Evolutionary conservation across 2,113 vertebrate species (phyloP), one percentile per base, ranked within the genome.

Genomic region (Ardeotis arabs): DNA sequence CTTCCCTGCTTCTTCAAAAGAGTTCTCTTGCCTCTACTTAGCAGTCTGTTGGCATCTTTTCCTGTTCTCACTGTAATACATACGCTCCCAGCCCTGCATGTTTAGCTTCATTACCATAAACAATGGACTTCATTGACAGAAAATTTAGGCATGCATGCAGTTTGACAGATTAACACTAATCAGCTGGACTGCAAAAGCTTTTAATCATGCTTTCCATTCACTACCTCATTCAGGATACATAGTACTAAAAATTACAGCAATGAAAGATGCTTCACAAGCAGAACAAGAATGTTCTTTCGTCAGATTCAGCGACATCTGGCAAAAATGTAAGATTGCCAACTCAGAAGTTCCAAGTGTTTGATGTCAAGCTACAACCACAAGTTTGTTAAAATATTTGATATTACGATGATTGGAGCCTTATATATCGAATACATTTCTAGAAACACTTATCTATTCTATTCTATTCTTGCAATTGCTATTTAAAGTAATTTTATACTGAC

Each of bases 81-180:
- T 2, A 81, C 3, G 22, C 33, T 81, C 49, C 29, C 37, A 69
- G 49, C 39, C n/a, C 67, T 49, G 10, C 5, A 4, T 16, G 11
- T 89, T 92, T 63, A 73, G 55, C 56, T 77, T 91, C 47, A 62
- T 66, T 78, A 81, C 44, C 67, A 69, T 53, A 35, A 96, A 94
- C 78, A 95, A 79, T 15, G 45, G 63, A 55, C 45, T 77, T 49
- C 63, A 70, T 33, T 88, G 82, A 88, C 1, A 24, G n/a, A 88
- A 66, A 53, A 62, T 0, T 80, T 73, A 85, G 39, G 49, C 50
- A 77, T 19, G 35, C 39, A 44, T 2, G 13, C 55, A 80, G 84
- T 52, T 56, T 52, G 66, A 91, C 0, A 1, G 56, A 92, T 75
- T 84, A 94, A 86, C 77, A 25, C 73, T 74, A 52, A 91, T 75